Base-by-base conservation (phyloP, 2,113 vertebrate genomes). In the Canis aureus region DNA sequence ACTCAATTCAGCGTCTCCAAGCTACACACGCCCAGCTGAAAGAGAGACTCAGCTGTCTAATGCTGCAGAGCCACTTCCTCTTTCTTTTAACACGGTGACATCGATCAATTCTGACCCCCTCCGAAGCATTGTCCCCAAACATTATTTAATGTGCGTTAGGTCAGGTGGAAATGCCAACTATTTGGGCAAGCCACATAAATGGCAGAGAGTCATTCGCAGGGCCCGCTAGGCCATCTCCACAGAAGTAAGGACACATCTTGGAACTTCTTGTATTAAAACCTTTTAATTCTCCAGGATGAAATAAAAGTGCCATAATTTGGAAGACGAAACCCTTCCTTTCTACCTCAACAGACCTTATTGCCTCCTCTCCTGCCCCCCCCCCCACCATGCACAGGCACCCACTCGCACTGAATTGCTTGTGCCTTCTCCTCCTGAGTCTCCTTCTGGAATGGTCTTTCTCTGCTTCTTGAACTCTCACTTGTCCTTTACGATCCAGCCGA, bases 331-430 rank as follows among this genome's bases (percentile, higher is more conserved):
- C 9, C 16, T 32, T 49, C 10, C 57, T 74, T 25, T 76, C 43
- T 20, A 23, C 15, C 2, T 84, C 51, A 8, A 5, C 4, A 35
- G 35, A 43, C 32, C 55, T 64, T 32, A 49, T 1, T 29, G 29
- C 0, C 2, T 38, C 59, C 11, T 12, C 5, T n/a, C n/a, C 8
- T 6, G 20, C n/a, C n/a, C n/a, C 19, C 9, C 11, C 38, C 5
- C 32, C 20, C 10, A 23, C 12, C 22, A 13, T 19, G 35, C 8
- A 13, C 69, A 38, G 10, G n/a, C 38, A 19, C 13, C 5, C 13
- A 23, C n/a, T 22, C 11, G 13, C 60, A 22, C n/a, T 55, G 8
- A 29, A 79, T 19, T 3, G 3, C 7, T 29, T 4, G n/a, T 25
- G 4, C 6, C 29, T 59, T 84, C 64, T 85, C 60, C 29, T 8